Conservation (phyloP, 2,797 vertebrate genomes). For the Psittacula echo region DNA sequence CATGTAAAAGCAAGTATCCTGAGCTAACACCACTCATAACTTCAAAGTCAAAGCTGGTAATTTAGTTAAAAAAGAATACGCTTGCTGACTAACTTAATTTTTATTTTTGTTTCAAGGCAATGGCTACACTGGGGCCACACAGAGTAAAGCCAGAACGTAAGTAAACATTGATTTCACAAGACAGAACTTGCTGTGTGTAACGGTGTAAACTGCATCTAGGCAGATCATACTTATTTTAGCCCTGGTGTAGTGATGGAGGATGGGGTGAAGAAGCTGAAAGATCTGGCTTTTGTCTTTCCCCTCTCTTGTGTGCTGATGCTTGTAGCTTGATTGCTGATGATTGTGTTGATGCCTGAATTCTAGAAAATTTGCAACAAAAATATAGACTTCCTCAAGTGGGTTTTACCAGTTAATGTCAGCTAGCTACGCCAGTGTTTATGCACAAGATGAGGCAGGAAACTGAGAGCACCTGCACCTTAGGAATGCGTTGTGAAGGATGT, state of each 20-base stretch:
- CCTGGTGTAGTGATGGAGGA: background rate
- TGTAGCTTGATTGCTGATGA: background rate
- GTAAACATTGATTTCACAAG: conserved; percentile 48
- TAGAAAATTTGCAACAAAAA: background rate
- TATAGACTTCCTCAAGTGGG: background rate
- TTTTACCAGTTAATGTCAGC: background rate
- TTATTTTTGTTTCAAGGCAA: conserved; percentile 82
- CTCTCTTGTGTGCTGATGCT: background rate
- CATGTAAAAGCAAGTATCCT: background rate
- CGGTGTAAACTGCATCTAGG: background rate
- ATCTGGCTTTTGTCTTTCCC: background rate
- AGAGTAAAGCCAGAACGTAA: conserved; percentile 93
- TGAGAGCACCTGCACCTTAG: background rate
- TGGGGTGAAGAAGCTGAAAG: background rate
- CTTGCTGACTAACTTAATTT: background rate
- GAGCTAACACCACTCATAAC: background rate
- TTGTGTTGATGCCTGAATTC: background rate
- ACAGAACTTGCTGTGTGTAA: background rate
- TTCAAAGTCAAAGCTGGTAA: background rate
- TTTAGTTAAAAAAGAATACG: background rate
- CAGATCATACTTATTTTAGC: background rate
- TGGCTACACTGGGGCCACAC: conserved; percentile 93
- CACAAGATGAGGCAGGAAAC: background rate
- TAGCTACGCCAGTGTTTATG: background rate
- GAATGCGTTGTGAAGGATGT: background rate